A percentile compares a stretch with the other conserved stretches of the same genome.
These are phyloP conservation scores for Heterodera schachtii DNA, from an alignment of 1,140 invertebrate species.

Conservation along the genomic window DNA sequence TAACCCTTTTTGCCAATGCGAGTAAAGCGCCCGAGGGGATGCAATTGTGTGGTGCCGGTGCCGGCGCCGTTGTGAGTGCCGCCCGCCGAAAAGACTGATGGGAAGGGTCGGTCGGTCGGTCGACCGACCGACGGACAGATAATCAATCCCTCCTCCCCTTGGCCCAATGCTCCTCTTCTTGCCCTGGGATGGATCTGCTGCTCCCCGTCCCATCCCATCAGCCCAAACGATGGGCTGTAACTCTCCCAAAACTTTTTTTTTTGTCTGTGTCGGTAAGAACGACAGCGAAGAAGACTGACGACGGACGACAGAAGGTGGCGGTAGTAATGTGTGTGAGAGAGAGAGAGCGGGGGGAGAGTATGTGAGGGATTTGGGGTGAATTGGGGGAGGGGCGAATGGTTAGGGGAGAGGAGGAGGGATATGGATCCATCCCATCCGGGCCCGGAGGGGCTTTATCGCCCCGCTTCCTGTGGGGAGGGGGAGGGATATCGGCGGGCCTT, in stretches of 20 bases:
- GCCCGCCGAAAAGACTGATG: background rate
- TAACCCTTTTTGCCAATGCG: background rate
- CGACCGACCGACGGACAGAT: background rate
- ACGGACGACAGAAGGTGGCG: background rate
- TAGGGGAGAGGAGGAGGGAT: background rate
- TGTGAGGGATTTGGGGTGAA: background rate
- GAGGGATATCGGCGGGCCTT: background rate
- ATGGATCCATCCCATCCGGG: conserved; percentile 1
- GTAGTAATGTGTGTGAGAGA: background rate
- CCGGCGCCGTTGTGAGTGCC: background rate
- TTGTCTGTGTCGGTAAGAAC: conserved; percentile 1
- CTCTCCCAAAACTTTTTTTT: conserved; percentile 1
- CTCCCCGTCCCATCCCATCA: background rate
- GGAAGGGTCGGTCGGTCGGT: background rate
- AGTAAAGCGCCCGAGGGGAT: background rate
- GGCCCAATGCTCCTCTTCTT: background rate
- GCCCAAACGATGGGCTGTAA: background rate
- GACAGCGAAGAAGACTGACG: background rate
- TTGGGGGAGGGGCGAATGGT: background rate
- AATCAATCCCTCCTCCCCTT: background rate
- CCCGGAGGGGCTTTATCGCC: background rate
- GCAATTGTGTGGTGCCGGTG: background rate
- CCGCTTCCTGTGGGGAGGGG: background rate
- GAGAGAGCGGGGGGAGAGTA: background rate
- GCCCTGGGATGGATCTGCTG: background rate